Conservation (phyloP, 2,113 vertebrate genomes). For the Ammodramus savannarum region DNA sequence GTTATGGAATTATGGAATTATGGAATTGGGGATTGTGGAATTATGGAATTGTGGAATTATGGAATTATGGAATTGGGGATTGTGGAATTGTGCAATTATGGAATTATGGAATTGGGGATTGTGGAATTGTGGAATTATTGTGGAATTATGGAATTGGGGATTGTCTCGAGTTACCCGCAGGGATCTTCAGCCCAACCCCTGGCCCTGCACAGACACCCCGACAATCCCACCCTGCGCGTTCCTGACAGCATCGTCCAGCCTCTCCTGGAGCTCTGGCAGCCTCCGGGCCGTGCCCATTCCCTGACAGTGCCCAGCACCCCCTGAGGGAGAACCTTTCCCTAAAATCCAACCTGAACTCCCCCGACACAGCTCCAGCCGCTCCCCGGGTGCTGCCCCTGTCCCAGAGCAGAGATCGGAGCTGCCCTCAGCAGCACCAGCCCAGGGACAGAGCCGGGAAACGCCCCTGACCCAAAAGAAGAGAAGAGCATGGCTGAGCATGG, state of each 20-base stretch:
- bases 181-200: fast-evolving
- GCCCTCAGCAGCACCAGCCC: neutral
- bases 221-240: neutral
- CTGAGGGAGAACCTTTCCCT: neutral
- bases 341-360: fast-evolving
- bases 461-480: neutral
- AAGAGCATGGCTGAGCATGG: neutral
- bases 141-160: fast-evolving
- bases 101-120: fast-evolving
- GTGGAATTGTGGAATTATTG: fast-evolving
- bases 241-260: fast-evolving
- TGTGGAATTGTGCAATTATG: fast-evolving
- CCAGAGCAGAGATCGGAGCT: neutral
- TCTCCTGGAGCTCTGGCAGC: neutral
- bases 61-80: fast-evolving
- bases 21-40: no score
- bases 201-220: neutral
- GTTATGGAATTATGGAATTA: fast-evolving
- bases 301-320: neutral
- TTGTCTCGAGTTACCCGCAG: neutral
- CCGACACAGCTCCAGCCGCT: neutral
- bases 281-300: fast-evolving
- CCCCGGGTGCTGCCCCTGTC: neutral
- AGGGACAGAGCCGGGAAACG: neutral
- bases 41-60: fast-evolving